These are phyloP conservation scores for Sebastes nivosus DNA, from an alignment of 2,797 vertebrate species.

Conservation along the genomic window DNA sequence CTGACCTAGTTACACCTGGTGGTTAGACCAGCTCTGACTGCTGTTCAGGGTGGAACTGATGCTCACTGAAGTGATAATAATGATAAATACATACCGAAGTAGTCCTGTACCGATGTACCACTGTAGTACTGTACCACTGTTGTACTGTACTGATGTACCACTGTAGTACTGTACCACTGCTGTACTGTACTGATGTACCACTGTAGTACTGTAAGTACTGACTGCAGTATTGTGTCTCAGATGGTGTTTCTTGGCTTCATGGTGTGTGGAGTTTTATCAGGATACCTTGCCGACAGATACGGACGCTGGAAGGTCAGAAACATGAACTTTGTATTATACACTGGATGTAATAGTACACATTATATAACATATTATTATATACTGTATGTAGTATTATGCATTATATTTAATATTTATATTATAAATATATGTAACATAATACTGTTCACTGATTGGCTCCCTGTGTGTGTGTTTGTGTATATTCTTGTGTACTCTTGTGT, in stretches of 20 bases:
- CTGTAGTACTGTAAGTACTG: not conserved
- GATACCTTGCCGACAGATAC: conserved; percentile 89
- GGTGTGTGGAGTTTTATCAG: conserved; percentile 88
- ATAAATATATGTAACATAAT: not conserved
- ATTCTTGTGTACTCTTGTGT: not conserved
- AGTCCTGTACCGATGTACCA: not conserved
- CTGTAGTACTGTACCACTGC: not conserved
- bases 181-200: not conserved
- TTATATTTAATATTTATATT: not conserved
- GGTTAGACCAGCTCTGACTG: no score
- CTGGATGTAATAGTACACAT: not conserved
- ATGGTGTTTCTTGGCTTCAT: conserved; percentile 98
- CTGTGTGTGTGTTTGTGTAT: not conserved
- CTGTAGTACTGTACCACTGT: not conserved
- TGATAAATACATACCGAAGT: no score
- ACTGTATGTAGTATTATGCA: not conserved
- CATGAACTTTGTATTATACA: not conserved
- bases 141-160: not conserved
- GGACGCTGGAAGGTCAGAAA: conserved; percentile 92
- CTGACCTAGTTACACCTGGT: no score
- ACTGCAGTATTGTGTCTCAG: conserved; percentile 66
- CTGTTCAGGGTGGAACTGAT: no score
- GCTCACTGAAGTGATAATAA: no score
- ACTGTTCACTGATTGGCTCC: no score
- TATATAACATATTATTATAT: not conserved